Percentiles rank a stretch among this genome's conserved stretches.
Evolutionary conservation across 2,888 invertebrate genomes (phyloP).

Genomic region (Volucella inanis): DNA sequence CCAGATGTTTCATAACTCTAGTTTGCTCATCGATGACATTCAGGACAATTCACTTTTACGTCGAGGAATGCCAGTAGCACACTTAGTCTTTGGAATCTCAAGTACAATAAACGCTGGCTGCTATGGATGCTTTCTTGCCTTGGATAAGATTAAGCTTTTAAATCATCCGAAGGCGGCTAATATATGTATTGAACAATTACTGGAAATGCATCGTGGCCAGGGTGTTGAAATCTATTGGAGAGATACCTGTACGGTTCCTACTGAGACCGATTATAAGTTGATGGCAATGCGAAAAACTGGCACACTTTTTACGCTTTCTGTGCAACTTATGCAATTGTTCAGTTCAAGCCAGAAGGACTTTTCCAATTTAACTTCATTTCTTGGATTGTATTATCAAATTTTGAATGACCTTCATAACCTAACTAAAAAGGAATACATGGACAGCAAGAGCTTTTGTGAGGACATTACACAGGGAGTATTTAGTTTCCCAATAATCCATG

Average conservation of each 20-base stretch:
- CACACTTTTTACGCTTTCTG: slow-evolving; percentile 96
- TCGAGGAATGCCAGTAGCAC: slow-evolving; percentile 96
- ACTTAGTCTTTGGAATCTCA: slow-evolving; percentile 96
- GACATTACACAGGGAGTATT: slow-evolving; percentile 99
- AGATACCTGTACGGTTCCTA: slow-evolving; percentile 95
- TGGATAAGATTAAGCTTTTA: slow-evolving; percentile 92
- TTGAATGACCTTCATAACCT: slow-evolving; percentile 97
- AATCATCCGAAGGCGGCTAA: slow-evolving; percentile 92
- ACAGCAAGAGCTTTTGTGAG: slow-evolving; percentile 86
- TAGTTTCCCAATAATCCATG: slow-evolving; percentile 98
- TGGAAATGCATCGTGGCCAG: slow-evolving; percentile 97
- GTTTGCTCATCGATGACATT: slow-evolving; percentile 98
- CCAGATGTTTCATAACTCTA: slow-evolving; percentile 97
- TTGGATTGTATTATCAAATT: slow-evolving; percentile 98
- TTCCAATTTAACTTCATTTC: slow-evolving; percentile 90
- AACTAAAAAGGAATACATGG: slow-evolving; percentile 94
- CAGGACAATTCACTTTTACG: slow-evolving; percentile 97
- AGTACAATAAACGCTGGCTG: slow-evolving; percentile 98
- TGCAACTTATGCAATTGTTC: slow-evolving; percentile 97
- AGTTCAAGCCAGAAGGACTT: slow-evolving; percentile 93
- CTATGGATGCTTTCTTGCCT: slow-evolving; percentile 94
- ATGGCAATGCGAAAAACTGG: slow-evolving; percentile 98
- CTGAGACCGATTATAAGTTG: slow-evolving; percentile 95
- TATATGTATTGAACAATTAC: slow-evolving; percentile 93
- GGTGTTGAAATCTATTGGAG: slow-evolving; percentile 99